Percentiles rank a stretch among this genome's conserved stretches.
phyloP scores from a whole-genome alignment of 2,888 invertebrate genomes.

The Listrodromus nycthemerus region DNA sequence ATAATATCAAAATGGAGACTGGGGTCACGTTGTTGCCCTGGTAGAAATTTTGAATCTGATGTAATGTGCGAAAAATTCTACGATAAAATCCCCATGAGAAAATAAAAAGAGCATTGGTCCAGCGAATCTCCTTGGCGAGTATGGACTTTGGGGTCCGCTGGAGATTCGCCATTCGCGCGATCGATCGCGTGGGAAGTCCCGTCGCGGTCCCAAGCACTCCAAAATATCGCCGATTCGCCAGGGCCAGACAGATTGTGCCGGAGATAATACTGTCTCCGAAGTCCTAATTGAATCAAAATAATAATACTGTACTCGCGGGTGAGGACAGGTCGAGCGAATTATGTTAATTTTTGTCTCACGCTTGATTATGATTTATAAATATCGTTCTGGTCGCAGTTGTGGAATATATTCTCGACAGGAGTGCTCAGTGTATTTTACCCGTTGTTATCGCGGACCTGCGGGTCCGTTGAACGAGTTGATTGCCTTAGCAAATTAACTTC shows the following conservation, averaged over 20 bases:
- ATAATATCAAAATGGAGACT: neutral
- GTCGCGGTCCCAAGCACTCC: constrained; percentile 2
- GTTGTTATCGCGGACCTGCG: constrained; percentile 25
- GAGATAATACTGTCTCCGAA: constrained; percentile 40
- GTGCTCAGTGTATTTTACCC: constrained; percentile 42
- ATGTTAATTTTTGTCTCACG: constrained; percentile 56
- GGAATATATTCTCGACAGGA: constrained; percentile 1
- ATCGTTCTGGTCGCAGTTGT: neutral
- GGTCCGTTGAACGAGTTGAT: constrained; percentile 61
- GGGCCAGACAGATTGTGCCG: constrained; percentile 28
- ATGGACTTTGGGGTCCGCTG: neutral
- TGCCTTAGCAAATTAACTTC: constrained; percentile 63
- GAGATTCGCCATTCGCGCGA: constrained; percentile 32
- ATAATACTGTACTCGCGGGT: constrained; percentile 49
- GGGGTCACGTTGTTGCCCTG: neutral
- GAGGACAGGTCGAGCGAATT: constrained; percentile 50
- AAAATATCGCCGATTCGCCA: constrained; percentile 17
- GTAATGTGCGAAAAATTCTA: neutral
- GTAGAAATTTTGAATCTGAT: neutral
- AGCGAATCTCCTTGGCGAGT: constrained; percentile 24
- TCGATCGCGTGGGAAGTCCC: constrained; percentile 58
- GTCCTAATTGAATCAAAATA: constrained; percentile 63
- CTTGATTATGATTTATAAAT: constrained; percentile 63
- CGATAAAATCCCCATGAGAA: neutral
- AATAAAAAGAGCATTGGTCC: constrained; percentile 34